A percentile compares a stretch with the other conserved stretches of the same genome.
Evolutionary conservation across 1,140 invertebrate genomes (phyloP).

Genomic region (Aleiodes sp.): DNA sequence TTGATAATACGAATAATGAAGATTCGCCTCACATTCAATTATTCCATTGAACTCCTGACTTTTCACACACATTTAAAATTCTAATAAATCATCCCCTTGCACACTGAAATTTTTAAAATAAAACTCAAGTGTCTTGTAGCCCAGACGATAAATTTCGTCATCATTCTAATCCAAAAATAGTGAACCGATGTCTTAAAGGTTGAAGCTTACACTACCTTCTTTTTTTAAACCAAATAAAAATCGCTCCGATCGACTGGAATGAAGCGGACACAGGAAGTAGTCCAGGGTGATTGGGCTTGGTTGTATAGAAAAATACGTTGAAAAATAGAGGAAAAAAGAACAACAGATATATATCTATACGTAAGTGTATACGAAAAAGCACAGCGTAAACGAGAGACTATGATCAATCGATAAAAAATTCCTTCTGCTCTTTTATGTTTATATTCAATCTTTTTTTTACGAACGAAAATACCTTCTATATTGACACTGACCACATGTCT

Average conservation of each 20-base stretch:
- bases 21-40: too few species aligned
- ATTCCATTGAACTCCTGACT: too few species aligned
- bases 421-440: not conserved
- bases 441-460: not conserved
- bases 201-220: not conserved
- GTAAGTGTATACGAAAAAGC: not conserved
- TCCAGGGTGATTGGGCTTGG: not conserved
- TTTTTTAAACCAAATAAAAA: constrained; percentile 16
- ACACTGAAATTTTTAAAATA: not conserved
- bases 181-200: constrained; percentile 16
- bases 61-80: too few species aligned
- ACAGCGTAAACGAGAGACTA: constrained; percentile 5
- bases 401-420: not conserved
- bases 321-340: not conserved
- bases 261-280: constrained; percentile 18
- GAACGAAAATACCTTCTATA: not conserved
- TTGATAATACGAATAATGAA: too few species aligned
- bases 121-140: not conserved
- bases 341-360: too few species aligned
- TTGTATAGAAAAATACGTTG: constrained; percentile 3
- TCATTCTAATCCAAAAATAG: constrained; percentile 2
- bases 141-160: not conserved
- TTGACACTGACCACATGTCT: too few species aligned
- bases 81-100: not conserved
- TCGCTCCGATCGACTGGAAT: constrained; percentile 16